Conservation (phyloP, 2,888 invertebrate species). For the Helicoverpa assulta region DNA sequence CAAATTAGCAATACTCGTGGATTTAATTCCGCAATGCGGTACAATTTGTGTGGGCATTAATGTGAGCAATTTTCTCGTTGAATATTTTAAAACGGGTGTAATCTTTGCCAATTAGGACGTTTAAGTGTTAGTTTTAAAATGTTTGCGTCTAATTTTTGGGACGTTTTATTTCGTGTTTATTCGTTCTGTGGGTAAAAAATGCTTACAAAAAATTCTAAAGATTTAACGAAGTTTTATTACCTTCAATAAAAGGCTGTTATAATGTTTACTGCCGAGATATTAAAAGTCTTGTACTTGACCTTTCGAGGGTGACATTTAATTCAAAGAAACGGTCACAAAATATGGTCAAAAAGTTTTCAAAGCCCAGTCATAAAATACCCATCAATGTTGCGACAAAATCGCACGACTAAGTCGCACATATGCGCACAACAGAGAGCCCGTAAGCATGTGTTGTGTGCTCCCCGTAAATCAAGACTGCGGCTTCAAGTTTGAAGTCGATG, state of each 20-base stretch:
- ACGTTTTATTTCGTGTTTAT: constrained; percentile 20
- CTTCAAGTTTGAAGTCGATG: constrained; percentile 60
- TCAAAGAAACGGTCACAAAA: background rate
- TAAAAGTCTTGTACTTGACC: too few species aligned
- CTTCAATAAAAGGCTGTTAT: too few species aligned
- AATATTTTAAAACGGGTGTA: constrained; percentile 57
- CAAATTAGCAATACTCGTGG: constrained; percentile 58
- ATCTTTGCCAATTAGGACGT: constrained; percentile 54
- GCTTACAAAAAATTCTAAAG: background rate
- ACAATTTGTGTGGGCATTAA: constrained; percentile 56
- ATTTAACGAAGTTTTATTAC: too few species aligned
- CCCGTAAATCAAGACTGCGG: constrained; percentile 67
- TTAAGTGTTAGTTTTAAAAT: constrained; percentile 55
- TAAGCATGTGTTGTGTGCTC: constrained; percentile 52
- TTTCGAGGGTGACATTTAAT: background rate
- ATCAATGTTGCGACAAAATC: constrained; percentile 9
- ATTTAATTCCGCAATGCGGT: constrained; percentile 62
- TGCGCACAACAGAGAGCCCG: constrained; percentile 8
- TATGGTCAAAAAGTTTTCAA: background rate
- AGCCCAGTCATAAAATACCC: background rate
- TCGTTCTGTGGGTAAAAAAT: background rate
- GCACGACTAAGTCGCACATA: constrained; percentile 16
- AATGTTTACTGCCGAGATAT: too few species aligned
- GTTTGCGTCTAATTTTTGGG: constrained; percentile 45
- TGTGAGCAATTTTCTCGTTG: constrained; percentile 58